These are phyloP conservation scores for Plotosus lineatus DNA, from an alignment of 2,113 vertebrate species.

Conservation along the genomic window DNA sequence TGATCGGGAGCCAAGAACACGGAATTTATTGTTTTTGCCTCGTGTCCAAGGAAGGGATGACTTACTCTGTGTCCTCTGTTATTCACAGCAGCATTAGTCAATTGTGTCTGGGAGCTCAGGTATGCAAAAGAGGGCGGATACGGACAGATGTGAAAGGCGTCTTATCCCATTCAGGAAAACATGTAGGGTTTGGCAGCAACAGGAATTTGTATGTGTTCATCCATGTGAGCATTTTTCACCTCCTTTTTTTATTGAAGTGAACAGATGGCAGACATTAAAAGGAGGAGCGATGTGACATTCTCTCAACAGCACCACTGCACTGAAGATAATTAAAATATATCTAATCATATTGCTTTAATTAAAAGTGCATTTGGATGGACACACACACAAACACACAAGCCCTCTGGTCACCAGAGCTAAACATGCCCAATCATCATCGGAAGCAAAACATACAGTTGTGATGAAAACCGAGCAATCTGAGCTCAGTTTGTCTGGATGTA, in stretches of 20 bases:
- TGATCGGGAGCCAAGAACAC: background rate
- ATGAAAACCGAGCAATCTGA: background rate
- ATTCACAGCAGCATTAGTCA: background rate
- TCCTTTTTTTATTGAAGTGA: constrained; percentile 20
- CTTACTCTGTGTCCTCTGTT: background rate
- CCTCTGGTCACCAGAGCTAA: constrained; percentile 39
- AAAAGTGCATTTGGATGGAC: constrained; percentile 60
- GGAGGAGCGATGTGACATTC: constrained; percentile 57
- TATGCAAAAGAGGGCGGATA: background rate
- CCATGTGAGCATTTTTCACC: constrained; percentile 5
- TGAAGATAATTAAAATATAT: constrained; percentile 61
- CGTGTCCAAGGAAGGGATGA: background rate
- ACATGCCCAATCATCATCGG: constrained; percentile 10
- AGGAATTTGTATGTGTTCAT: background rate
- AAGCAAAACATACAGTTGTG: background rate
- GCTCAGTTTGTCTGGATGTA: background rate
- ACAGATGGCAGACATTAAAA: constrained; percentile 67
- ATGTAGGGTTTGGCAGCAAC: constrained; percentile 6
- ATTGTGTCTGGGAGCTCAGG: background rate
- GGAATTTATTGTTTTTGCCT: background rate
- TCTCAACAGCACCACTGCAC: constrained; percentile 56
- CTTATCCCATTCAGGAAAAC: background rate
- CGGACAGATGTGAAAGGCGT: background rate
- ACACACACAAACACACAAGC: constrained; percentile 37
- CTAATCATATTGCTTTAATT: constrained; percentile 59